Base-by-base conservation (phyloP, 1,140 invertebrate species). In the Mylabris phalerata region DNA sequence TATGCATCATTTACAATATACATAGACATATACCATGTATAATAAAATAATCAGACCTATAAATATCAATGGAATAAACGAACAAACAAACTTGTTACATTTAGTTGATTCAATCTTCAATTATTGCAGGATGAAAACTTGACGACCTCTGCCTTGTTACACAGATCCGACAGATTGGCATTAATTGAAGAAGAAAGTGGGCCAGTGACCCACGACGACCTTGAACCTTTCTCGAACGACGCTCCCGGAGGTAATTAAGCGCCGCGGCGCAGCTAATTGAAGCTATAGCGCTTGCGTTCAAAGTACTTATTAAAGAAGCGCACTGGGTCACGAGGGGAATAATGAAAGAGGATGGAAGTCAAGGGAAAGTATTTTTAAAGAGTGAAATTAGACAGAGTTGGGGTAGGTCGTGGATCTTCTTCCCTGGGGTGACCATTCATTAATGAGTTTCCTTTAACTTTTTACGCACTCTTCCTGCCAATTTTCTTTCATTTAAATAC, bases 291-390 rank as follows among this genome's bases (percentile, higher is more conserved):
- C 65, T 63, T 67, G 65, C 63, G 60, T 63, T 56, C 58, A 45
- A 41, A 41, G 44, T 59, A 50, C 61, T 71, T 69, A 71, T 71
- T 69, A 71, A 71, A 68, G 65, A 67, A 66, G 61, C 62, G 60
- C 55, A 68, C 66, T 71, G 65, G 69, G 69, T 69, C 69, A 71
- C 66, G 65, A 68, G 68, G 67, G 68, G 68, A 69, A 71, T 71
- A 71, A 71, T 71, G 67, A 71, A 68, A 65, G 63, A 48, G 62
- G 61, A 67, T 65, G 66, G 61, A 69, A 69, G 66, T 65, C 66
- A 69, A 69, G 69, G 64, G 66, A 71, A 71, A 71, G 68, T 70
- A 65, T 69, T 71, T 65, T 66, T 70, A 66, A 70, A 68, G 69
- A 71, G 69, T 68, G 69, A 70, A 71, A 70, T 71, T 71, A 71